Evolutionary conservation across 2,888 invertebrate species (phyloP).

Genomic region (Ophion ventricosus): DNA sequence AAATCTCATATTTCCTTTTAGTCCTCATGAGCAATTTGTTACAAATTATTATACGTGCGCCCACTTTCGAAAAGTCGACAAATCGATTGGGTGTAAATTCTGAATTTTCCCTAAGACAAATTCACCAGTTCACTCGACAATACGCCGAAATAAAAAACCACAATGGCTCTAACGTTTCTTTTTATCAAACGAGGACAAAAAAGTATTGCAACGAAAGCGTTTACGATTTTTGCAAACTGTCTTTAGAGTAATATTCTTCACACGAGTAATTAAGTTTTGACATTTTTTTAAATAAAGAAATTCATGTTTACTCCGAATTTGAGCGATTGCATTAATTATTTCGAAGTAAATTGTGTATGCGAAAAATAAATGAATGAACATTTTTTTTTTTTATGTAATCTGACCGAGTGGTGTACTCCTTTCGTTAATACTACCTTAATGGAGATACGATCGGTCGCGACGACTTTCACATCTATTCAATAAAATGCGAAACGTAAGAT

Average conservation of each 20-base stretch:
- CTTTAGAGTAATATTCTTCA: neutral
- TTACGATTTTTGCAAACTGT: neutral
- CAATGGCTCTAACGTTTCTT: too few relatives aligned
- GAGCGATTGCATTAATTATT: neutral
- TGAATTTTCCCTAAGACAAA: too few relatives aligned
- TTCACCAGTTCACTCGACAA: too few relatives aligned
- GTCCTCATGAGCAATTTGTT: neutral
- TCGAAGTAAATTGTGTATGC: neutral
- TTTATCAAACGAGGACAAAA: too few relatives aligned
- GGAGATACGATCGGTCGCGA: slow-evolving; percentile 10
- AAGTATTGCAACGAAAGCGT: too few relatives aligned
- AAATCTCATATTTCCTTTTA: too few relatives aligned
- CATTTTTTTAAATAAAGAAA: neutral
- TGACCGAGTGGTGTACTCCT: slow-evolving; percentile 4
- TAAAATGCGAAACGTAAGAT: slow-evolving; percentile 37
- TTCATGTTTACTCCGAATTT: neutral
- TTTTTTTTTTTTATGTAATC: neutral
- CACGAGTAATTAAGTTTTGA: neutral
- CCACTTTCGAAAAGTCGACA: too few relatives aligned
- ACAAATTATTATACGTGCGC: too few relatives aligned
- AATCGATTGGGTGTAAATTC: too few relatives aligned
- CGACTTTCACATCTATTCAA: slow-evolving; percentile 52
- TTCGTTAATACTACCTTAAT: neutral
- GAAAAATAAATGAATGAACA: neutral
- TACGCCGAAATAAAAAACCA: too few relatives aligned